A percentile compares a stretch with the other conserved stretches of the same genome.
Evolutionary conservation across 2,888 invertebrate species (phyloP).

Genomic region (Orchesellides sinensis): DNA sequence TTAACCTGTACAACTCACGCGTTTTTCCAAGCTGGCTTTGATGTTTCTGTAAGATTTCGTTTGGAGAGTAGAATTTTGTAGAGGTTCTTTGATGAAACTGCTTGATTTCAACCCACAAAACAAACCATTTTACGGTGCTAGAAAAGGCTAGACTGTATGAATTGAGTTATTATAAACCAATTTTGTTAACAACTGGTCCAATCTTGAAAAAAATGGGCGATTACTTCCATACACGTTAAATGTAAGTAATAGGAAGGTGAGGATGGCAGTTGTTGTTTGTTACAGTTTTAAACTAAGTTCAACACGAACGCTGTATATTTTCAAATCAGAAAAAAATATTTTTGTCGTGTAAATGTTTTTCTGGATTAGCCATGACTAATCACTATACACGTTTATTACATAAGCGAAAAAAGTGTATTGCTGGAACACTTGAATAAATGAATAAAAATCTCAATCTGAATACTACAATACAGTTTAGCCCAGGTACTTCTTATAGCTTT

Average conservation of each 20-base stretch:
- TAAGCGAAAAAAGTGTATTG: no score
- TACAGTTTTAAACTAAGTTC: no score
- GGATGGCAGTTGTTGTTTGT: slow-evolving; percentile 36
- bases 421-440: no score
- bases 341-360: slow-evolving; percentile 1
- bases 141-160: slow-evolving; percentile 62
- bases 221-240: slow-evolving; percentile 56
- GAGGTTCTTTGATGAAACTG: slow-evolving; percentile 24
- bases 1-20: neutral
- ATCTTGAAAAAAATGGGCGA: slow-evolving; percentile 62
- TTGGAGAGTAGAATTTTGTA: neutral
- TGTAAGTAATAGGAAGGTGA: slow-evolving; percentile 53
- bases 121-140: no score
- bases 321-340: slow-evolving; percentile 8
- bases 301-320: no score
- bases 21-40: slow-evolving; percentile 8
- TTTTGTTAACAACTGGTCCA: slow-evolving; percentile 73
- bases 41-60: neutral
- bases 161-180: slow-evolving; percentile 75
- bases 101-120: slow-evolving; percentile 24
- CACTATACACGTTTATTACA: neutral
- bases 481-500: no score
- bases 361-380: neutral
- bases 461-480: no score
- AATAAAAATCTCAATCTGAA: neutral